Evolutionary conservation across 2,113 vertebrate species (phyloP).

Genomic region (Mixornis gularis): DNA sequence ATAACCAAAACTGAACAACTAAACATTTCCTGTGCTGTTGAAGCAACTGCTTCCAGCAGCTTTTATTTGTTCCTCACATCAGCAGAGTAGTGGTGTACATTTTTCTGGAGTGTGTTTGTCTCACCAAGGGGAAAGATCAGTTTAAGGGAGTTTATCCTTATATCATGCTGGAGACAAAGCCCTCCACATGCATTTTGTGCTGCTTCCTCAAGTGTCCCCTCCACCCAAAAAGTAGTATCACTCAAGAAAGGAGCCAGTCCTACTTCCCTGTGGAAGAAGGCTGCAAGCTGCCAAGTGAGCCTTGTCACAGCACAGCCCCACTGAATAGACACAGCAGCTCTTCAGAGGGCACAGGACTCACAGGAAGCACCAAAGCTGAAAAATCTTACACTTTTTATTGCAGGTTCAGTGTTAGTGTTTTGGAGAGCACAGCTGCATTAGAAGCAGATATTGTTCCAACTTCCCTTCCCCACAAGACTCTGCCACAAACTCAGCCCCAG

Average conservation of each 20-base stretch:
- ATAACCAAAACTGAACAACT: not conserved
- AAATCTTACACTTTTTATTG: slow-evolving; percentile 24
- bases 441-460: not conserved
- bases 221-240: not conserved
- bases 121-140: not conserved
- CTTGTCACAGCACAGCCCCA: not conserved
- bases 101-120: not conserved
- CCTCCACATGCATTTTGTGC: not conserved
- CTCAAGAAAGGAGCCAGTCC: not conserved
- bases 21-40: not conserved
- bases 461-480: not conserved
- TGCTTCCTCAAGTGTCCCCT: not conserved
- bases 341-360: not conserved
- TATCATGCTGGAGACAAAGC: not conserved
- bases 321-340: not conserved
- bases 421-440: not conserved
- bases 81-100: not conserved
- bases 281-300: not conserved
- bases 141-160: not conserved
- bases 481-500: not conserved
- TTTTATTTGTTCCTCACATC: not conserved
- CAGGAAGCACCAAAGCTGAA: not conserved
- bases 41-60: not conserved
- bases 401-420: slow-evolving; percentile 29
- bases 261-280: accelerated